Evolutionary conservation across 2,113 vertebrate genomes (phyloP).

Genomic region (Hippocampus barbouri): DNA sequence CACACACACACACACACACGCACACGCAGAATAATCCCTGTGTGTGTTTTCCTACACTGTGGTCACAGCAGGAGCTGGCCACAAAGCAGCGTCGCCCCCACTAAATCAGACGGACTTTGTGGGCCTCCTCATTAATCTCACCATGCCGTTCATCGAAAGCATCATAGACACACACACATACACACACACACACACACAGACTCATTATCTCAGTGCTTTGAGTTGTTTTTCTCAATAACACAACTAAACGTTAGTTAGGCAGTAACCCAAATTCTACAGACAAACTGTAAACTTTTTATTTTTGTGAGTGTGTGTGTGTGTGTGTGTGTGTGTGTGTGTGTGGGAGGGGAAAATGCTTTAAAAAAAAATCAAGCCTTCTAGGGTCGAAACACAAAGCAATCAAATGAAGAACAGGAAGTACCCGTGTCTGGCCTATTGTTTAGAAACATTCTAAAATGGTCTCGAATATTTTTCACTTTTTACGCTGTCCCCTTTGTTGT

Average conservation of each 20-base stretch:
- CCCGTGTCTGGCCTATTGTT: neutral
- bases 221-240: no score
- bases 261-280: no score
- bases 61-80: slow-evolving; percentile 46
- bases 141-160: slow-evolving; percentile 8
- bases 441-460: neutral
- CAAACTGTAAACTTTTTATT: no score
- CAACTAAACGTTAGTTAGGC: no score
- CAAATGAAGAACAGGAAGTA: no score
- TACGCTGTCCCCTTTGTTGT: neutral
- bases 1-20: slow-evolving; percentile 7
- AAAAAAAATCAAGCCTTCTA: no score
- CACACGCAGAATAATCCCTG: slow-evolving; percentile 16
- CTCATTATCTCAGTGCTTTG: no score
- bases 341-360: no score
- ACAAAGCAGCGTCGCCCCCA: slow-evolving; percentile 33
- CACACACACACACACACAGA: neutral
- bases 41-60: slow-evolving; percentile 49
- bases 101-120: slow-evolving; percentile 45
- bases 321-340: no score
- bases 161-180: slow-evolving; percentile 13
- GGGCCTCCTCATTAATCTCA: slow-evolving; percentile 41
- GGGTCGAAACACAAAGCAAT: no score
- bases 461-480: no score
- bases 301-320: no score